These are phyloP conservation scores for Malthinus flaveolus DNA, from an alignment of 2,888 invertebrate genomes.

Conservation along the genomic window DNA sequence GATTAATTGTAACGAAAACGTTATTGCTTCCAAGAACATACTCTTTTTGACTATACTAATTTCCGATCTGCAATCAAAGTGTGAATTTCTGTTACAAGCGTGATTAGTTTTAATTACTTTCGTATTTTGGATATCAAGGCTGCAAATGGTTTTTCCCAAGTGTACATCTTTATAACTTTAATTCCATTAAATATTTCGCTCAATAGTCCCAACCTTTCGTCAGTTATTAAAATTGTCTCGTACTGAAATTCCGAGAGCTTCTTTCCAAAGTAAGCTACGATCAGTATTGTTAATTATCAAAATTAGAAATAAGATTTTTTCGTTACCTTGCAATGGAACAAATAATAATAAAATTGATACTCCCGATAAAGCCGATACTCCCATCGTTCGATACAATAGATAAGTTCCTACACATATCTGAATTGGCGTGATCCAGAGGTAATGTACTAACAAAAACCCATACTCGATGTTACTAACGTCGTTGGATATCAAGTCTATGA, in stretches of 20 bases:
- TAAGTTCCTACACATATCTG: constrained; percentile 73
- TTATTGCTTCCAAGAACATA: constrained; percentile 74
- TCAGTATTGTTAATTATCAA: neutral
- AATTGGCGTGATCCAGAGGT: constrained; percentile 78
- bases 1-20: constrained; percentile 85
- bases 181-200: constrained; percentile 88
- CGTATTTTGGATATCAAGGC: constrained; percentile 71
- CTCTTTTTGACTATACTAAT: constrained; percentile 72
- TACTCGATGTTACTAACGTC: constrained; percentile 87
- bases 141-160: constrained; percentile 90
- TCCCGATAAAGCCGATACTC: constrained; percentile 59
- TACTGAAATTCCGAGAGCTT: constrained; percentile 74
- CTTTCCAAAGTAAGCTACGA: constrained; percentile 63
- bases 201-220: constrained; percentile 84
- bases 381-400: constrained; percentile 65
- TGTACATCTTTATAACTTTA: constrained; percentile 94
- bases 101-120: constrained; percentile 45
- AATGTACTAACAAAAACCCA: constrained; percentile 77
- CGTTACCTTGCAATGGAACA: constrained; percentile 55
- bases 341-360: constrained; percentile 57
- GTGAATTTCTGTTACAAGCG: too few species aligned
- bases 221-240: constrained; percentile 78
- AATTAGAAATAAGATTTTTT: neutral
- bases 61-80: constrained; percentile 62
- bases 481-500: constrained; percentile 67